Conservation (phyloP, 2,113 vertebrate species). For the Cairina moschata region DNA sequence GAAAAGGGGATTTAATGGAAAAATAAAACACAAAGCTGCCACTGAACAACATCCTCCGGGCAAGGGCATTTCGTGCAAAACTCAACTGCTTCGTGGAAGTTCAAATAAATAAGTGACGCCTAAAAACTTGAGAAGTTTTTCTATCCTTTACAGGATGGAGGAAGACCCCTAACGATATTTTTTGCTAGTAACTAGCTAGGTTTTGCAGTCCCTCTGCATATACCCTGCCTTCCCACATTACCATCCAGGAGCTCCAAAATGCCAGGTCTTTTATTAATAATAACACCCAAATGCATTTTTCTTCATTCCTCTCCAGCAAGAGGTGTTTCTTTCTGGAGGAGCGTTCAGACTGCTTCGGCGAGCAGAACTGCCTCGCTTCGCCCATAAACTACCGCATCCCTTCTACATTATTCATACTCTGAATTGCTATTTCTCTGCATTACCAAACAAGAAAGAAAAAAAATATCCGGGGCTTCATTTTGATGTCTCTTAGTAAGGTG, state of each 20-base stretch:
- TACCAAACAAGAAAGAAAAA: constrained; percentile 29
- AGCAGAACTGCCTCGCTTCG: not conserved
- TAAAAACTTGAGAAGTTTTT: not conserved
- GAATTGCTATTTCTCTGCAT: constrained; percentile 21
- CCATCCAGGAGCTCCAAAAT: not conserved
- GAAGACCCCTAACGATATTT: not conserved
- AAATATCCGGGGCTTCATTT: not conserved
- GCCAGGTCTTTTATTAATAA: not conserved
- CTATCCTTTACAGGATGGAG: not conserved
- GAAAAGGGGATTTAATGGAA: not conserved
- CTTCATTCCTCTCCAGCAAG: not conserved
- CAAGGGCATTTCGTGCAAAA: not conserved
- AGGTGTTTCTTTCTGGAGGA: not conserved
- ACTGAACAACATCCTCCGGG: fast-evolving
- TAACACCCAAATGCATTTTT: not conserved
- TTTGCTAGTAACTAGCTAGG: not conserved
- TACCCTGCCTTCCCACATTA: fast-evolving
- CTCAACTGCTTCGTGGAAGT: not conserved
- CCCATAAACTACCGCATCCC: not conserved
- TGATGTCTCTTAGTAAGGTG: not conserved
- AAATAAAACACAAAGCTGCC: fast-evolving
- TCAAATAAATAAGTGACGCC: not conserved
- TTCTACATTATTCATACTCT: constrained; percentile 56
- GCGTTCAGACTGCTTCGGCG: not conserved
- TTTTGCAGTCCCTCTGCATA: not conserved